Conservation (phyloP, 2,797 vertebrate species). For the Graptemys geographica region DNA sequence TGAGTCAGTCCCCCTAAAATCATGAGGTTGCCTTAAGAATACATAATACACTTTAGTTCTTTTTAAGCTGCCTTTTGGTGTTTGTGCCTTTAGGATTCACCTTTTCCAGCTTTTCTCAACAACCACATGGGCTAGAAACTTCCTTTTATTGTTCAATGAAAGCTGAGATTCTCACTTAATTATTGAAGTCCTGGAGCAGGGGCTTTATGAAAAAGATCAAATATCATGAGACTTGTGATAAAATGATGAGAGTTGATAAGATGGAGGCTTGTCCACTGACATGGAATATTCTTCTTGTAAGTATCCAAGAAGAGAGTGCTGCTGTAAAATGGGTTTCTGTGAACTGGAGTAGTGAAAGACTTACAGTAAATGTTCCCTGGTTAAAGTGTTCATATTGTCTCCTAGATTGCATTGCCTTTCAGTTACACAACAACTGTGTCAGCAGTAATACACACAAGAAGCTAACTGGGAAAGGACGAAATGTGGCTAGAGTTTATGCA, state of each 20-base stretch:
- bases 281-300: background rate
- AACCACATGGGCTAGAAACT: slow-evolving; percentile 8
- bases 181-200: slow-evolving; percentile 2
- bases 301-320: background rate
- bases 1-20: slow-evolving; percentile 23
- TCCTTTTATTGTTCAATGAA: slow-evolving; percentile 51
- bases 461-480: background rate
- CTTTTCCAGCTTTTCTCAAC: slow-evolving; percentile 45
- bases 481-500: background rate
- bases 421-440: background rate
- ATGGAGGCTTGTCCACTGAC: background rate
- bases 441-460: fast-evolving
- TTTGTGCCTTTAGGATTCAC: slow-evolving; percentile 47
- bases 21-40: slow-evolving; percentile 56
- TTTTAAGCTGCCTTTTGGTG: slow-evolving; percentile 66
- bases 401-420: background rate
- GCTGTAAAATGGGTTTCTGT: background rate
- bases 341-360: background rate
- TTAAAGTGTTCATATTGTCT: fast-evolving
- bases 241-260: slow-evolving; percentile 4
- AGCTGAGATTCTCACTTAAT: slow-evolving; percentile 47
- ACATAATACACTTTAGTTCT: slow-evolving; percentile 52
- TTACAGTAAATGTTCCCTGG: fast-evolving
- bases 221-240: slow-evolving; percentile 39
- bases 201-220: slow-evolving; percentile 53